phyloP scores from a whole-genome alignment of 2,113 vertebrate genomes.

The Gymnocephalus cernua region DNA sequence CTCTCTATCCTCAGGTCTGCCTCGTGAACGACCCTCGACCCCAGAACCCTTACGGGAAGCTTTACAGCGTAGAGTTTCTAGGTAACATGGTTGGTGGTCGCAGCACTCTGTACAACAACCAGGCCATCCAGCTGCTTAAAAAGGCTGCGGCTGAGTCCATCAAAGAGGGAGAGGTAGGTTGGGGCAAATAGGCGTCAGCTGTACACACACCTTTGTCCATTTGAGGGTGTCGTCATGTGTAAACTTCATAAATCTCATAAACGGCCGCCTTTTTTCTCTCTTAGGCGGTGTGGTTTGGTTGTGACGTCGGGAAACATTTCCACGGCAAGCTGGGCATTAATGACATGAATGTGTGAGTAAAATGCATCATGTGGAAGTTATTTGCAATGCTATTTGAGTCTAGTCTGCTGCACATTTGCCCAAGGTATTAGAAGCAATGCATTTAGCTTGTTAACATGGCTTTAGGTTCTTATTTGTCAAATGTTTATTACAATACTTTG shows the following conservation, averaged over 20 bases:
- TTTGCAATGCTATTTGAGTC: not conserved
- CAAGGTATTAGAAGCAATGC: not conserved
- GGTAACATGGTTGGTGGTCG: constrained; percentile 93
- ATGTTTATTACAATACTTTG: not conserved
- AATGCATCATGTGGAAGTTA: not conserved
- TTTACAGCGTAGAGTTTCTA: constrained; percentile 96
- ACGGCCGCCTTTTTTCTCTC: not conserved
- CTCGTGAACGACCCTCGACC: constrained; percentile 97
- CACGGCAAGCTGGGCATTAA: constrained; percentile 96
- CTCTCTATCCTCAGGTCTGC: constrained; percentile 86
- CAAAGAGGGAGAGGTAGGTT: constrained; percentile 93
- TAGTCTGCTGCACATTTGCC: not conserved
- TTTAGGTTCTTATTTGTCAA: not conserved
- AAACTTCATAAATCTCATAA: not conserved
- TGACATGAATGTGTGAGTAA: constrained; percentile 95
- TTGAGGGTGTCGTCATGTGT: not conserved
- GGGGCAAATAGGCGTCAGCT: not conserved
- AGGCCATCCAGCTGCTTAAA: constrained; percentile 92
- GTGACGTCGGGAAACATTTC: constrained; percentile 97
- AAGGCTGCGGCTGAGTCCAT: constrained; percentile 92
- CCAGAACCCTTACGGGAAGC: constrained; percentile 90
- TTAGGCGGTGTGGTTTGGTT: constrained; percentile 98
- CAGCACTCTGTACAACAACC: constrained; percentile 95
- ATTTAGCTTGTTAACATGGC: not conserved
- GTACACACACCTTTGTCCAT: not conserved